phyloP scores from a whole-genome alignment of 2,797 vertebrate genomes.

The Brachymystax lenok region DNA sequence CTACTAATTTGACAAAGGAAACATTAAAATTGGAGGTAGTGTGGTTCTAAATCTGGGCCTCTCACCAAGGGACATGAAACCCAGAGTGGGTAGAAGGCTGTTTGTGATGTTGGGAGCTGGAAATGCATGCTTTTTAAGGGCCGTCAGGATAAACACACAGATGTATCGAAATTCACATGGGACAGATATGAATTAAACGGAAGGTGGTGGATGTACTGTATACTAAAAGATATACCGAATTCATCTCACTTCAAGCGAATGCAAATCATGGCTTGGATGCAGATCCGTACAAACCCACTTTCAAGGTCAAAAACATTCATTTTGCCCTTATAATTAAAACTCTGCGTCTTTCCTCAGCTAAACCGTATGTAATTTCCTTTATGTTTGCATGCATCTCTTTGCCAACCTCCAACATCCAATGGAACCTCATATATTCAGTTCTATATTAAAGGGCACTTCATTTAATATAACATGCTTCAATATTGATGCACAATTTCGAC shows the following conservation, averaged over 20 bases:
- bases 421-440: too few species aligned
- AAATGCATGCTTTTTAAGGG: background rate
- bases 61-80: background rate
- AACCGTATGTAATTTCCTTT: background rate
- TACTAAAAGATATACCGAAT: conserved; percentile 48
- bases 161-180: conserved; percentile 27
- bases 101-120: background rate
- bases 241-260: conserved; percentile 66
- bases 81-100: background rate
- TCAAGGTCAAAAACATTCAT: conserved; percentile 22
- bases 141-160: conserved; percentile 15
- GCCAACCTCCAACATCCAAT: background rate
- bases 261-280: conserved; percentile 55
- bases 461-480: too few species aligned
- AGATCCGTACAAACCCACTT: conserved; percentile 24
- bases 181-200: conserved; percentile 18
- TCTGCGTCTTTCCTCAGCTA: background rate
- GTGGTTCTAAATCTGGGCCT: background rate
- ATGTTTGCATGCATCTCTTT: background rate
- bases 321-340: conserved; percentile 11
- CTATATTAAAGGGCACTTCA: too few species aligned
- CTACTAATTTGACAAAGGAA: background rate
- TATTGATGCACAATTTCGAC: too few species aligned
- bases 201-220: conserved; percentile 58
- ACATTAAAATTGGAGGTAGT: background rate